A percentile compares a stretch with the other conserved stretches of the same genome.
phyloP scores from a whole-genome alignment of 2,797 vertebrate species.

The Acipenser oxyrinchus region DNA sequence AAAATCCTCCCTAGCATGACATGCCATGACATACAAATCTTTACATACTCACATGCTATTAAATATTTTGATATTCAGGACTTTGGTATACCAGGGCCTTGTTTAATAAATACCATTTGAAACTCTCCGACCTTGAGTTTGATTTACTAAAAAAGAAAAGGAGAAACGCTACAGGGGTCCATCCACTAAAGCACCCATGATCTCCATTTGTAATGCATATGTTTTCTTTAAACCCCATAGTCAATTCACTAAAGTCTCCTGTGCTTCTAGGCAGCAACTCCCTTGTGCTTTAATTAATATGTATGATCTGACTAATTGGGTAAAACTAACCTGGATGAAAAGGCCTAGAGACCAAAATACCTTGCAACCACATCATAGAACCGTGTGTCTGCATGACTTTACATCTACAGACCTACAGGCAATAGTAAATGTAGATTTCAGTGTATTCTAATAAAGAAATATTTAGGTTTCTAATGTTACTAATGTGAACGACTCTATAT shows the following conservation, averaged over 20 bases:
- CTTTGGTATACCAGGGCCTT: no score
- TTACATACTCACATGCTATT: no score
- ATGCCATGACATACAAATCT: no score
- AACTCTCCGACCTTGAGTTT: conserved; percentile 27
- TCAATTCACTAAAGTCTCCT: conserved; percentile 39
- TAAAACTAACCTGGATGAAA: conserved; percentile 61
- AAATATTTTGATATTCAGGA: no score
- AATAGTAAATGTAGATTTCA: no score
- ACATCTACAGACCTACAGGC: no score
- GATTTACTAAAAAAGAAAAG: conserved; percentile 20
- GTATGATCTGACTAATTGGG: conserved; percentile 58
- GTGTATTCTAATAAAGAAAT: no score
- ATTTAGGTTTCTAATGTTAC: no score
- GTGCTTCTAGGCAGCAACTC: conserved; percentile 33
- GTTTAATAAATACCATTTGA: no score
- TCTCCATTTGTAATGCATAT: conserved; percentile 65
- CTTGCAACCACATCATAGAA: conserved; percentile 50
- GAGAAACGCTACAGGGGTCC: conserved; percentile 33
- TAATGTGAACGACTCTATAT: no score
- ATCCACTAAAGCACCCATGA: conserved; percentile 37
- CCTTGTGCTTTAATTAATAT: conserved; percentile 52
- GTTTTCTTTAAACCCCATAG: conserved; percentile 52
- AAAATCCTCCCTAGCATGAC: no score
- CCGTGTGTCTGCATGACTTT: conserved; percentile 36
- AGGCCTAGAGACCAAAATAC: conserved; percentile 62